Evolutionary conservation across 2,888 invertebrate genomes (phyloP), one percentile per base, ranked within the genome.

Genomic region (Lucinisca nassula): DNA sequence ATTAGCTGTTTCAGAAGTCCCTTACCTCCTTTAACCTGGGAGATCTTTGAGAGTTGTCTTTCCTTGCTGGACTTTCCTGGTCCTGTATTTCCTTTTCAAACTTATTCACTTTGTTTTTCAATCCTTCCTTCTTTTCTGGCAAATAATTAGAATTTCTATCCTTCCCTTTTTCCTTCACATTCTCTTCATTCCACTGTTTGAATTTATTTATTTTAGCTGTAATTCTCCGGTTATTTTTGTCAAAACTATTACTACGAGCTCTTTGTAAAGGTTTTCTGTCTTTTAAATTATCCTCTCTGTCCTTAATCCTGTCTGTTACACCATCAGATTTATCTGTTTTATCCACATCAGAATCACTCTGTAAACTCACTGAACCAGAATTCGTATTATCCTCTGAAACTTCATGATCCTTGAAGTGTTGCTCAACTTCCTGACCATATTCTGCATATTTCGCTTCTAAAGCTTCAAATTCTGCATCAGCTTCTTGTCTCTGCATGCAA

Each of bases 1-100:
- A n/a, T n/a, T n/a, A n/a, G n/a, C n/a, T n/a, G n/a, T n/a, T n/a
- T n/a, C n/a, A n/a, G n/a, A n/a, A n/a, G n/a, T n/a, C n/a, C n/a
- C 32, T 73, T 49, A 85, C 85, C 74, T 85, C 85, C 74, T 73
- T 70, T 76, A n/a, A 30, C 6, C 24, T 61, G 67, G 37, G 75
- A 4, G 49, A 17, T 14, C 38, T 38, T 76, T 58, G n/a, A 24
- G 72, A 61, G 14, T 37, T 51, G 38, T 38, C n/a, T 67, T 84
- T 81, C 38, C 45, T 82, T 8, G 67, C 35, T 17, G 79, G 51
- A 17, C 8, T 24, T 35, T 85, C 81, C 61, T 85, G 87, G 14
- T 81, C 87, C 40, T 83, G 84, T n/a, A 87, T 90, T 51, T 90
- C 87, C 82, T 78, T 76, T 70, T 87, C 87, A 83, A 87, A 90